phyloP scores from a whole-genome alignment of 2,113 vertebrate genomes.

The Seriola rivoliana region DNA sequence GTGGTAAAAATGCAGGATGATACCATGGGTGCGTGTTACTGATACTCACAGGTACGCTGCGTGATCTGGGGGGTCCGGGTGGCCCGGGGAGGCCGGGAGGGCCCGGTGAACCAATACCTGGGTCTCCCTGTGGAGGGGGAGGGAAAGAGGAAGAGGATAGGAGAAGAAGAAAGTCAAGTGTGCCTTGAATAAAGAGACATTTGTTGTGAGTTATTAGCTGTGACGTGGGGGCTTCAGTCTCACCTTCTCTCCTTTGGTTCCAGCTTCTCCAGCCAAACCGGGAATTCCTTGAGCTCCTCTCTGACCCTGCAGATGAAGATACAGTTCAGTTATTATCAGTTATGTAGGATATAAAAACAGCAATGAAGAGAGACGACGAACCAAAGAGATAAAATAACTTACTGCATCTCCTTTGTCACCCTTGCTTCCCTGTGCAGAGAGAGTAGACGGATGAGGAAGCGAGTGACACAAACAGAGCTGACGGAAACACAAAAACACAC shows the following conservation, averaged over 20 bases:
- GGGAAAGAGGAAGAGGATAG: neutral
- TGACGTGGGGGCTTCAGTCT: neutral
- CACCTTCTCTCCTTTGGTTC: conserved; percentile 89
- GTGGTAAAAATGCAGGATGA: neutral
- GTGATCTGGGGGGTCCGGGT: conserved; percentile 75
- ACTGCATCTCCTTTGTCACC: conserved; percentile 81
- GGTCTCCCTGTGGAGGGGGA: conserved; percentile 79
- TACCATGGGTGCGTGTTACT: neutral
- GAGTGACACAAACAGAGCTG: neutral
- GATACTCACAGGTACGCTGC: conserved; percentile 76
- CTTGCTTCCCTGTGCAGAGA: conserved; percentile 74
- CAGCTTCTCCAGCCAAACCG: conserved; percentile 82
- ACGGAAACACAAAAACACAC: neutral
- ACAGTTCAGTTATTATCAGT: neutral
- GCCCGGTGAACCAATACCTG: conserved; percentile 82
- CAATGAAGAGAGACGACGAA: neutral
- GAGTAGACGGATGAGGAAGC: neutral
- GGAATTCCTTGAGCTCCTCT: conserved; percentile 75
- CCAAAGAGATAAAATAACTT: conserved; percentile 44
- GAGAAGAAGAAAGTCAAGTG: neutral
- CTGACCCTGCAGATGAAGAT: conserved; percentile 79
- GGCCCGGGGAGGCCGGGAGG: conserved; percentile 84
- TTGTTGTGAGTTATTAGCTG: neutral
- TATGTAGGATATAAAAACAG: neutral
- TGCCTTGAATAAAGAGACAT: neutral